Percentiles rank a stretch among this genome's conserved stretches.
phyloP scores from a whole-genome alignment of 2,888 invertebrate species.

The Philhelius pedissequus region DNA sequence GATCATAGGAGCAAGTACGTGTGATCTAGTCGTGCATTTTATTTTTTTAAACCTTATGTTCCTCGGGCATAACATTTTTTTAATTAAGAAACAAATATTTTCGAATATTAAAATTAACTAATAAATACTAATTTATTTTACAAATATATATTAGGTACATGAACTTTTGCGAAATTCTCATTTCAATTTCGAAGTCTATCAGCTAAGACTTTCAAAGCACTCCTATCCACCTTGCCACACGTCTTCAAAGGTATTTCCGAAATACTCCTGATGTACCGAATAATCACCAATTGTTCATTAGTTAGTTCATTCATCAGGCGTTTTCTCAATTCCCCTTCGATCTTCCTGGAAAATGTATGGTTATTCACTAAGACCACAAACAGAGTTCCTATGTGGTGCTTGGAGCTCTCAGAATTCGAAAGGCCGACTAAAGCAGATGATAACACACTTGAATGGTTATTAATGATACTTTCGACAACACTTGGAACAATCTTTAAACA shows the following conservation, averaged over 20 bases:
- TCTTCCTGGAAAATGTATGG: neutral
- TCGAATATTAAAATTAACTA: too few species aligned
- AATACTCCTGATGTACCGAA: neutral
- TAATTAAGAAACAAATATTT: too few species aligned
- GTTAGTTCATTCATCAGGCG: neutral
- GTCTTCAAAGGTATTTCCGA: constrained; percentile 40
- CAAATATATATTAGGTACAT: too few species aligned
- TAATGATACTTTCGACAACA: constrained; percentile 38
- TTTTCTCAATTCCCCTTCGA: neutral
- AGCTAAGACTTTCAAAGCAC: constrained; percentile 11
- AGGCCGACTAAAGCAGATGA: neutral
- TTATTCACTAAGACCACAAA: neutral
- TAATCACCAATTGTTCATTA: neutral
- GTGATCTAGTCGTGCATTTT: too few species aligned
- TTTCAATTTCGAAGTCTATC: neutral
- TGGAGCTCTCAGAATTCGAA: neutral
- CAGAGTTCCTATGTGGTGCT: constrained; percentile 1
- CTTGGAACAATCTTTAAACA: constrained; percentile 54
- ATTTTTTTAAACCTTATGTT: too few species aligned
- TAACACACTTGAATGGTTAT: neutral
- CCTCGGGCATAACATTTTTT: too few species aligned
- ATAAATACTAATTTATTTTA: too few species aligned
- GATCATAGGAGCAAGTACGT: too few species aligned
- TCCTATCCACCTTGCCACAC: constrained; percentile 59
- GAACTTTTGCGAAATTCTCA: neutral